These are phyloP conservation scores for Rhopalosiphum nymphaeae DNA, from an alignment of 2,888 invertebrate species.

Conservation along the genomic window DNA sequence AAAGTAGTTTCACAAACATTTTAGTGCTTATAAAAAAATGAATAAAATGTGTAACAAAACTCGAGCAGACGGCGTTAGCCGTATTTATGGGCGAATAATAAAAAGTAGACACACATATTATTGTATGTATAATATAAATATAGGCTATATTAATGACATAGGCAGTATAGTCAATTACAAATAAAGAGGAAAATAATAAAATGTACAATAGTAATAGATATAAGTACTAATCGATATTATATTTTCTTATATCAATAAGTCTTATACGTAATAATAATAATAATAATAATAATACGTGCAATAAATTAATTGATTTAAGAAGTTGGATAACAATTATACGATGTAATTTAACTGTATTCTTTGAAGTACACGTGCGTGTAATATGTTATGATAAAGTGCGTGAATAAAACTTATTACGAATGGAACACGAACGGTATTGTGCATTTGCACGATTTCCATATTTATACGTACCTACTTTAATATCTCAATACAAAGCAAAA, in stretches of 20 bases:
- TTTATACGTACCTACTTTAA: neutral
- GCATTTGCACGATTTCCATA: neutral
- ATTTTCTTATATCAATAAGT: neutral
- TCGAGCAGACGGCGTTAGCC: neutral
- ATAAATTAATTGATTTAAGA: neutral
- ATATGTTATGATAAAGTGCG: neutral
- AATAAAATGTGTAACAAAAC: neutral
- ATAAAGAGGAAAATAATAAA: neutral
- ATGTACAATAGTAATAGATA: neutral
- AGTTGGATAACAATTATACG: neutral
- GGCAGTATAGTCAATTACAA: neutral
- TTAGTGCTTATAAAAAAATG: neutral
- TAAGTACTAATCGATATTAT: neutral
- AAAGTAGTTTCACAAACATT: neutral
- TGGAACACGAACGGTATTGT: neutral
- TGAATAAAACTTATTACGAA: neutral
- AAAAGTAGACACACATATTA: no score
- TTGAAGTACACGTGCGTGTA: neutral
- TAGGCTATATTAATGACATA: neutral
- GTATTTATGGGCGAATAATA: neutral
- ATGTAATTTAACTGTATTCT: neutral
- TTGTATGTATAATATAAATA: no score
- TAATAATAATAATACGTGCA: neutral
- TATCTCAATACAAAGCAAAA: neutral
- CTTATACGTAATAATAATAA: neutral